Evolutionary conservation across 2,113 vertebrate genomes (phyloP).

Genomic region (Penelope pileata): DNA sequence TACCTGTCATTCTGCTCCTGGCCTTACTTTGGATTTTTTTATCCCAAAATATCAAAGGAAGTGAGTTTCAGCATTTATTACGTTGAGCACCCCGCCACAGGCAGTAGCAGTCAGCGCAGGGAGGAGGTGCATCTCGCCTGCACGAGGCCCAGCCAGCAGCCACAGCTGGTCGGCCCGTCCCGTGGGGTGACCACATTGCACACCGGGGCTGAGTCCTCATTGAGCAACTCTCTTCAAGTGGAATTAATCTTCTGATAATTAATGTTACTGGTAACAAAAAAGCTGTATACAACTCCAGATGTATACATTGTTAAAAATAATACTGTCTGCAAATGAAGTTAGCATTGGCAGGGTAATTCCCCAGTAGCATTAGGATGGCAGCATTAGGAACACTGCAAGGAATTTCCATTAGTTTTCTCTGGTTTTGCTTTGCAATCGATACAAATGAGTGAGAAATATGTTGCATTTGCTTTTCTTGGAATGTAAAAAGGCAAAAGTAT

Average conservation of each 20-base stretch:
- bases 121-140: neutral
- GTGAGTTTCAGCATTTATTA: neutral
- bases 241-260: neutral
- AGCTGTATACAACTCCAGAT: neutral
- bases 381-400: neutral
- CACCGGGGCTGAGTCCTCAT: neutral
- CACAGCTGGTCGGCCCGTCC: neutral
- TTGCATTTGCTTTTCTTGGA: constrained; percentile 60
- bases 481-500: constrained; percentile 58
- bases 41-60: neutral
- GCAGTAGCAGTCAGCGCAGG: neutral
- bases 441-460: constrained; percentile 61
- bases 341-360: neutral
- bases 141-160: neutral
- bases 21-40: neutral
- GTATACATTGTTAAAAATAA: neutral
- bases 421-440: constrained; percentile 62
- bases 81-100: neutral
- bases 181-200: neutral
- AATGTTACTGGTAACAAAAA: neutral
- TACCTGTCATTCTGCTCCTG: neutral
- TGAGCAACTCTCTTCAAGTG: neutral
- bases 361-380: neutral
- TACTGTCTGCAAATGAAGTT: neutral
- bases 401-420: neutral